These are phyloP conservation scores for Diadromus collaris DNA, from an alignment of 2,888 invertebrate genomes.

Conservation along the genomic window DNA sequence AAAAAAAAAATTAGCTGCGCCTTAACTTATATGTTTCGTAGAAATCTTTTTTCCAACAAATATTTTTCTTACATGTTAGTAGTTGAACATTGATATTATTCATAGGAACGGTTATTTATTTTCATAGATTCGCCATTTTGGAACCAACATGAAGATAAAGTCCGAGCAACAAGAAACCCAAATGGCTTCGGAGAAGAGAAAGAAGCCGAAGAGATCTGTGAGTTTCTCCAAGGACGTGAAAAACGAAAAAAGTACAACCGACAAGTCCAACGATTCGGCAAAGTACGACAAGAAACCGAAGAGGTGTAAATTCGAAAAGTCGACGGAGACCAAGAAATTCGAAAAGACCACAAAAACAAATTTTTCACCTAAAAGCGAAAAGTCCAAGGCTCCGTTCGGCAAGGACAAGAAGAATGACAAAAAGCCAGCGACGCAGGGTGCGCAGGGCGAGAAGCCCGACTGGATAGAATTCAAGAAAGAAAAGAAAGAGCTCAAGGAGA, in stretches of 20 bases:
- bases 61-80: no score
- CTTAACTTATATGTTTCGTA: no score
- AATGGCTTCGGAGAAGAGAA: conserved; percentile 31
- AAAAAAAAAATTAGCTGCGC: no score
- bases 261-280: not conserved
- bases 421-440: not conserved
- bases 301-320: conserved; percentile 41
- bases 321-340: conserved; percentile 24
- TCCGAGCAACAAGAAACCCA: conserved; percentile 12
- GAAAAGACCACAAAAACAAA: conserved; percentile 5
- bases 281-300: conserved; percentile 37
- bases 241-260: conserved; percentile 19
- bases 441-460: conserved; percentile 81
- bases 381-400: conserved; percentile 15
- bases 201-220: conserved; percentile 54
- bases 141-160: conserved; percentile 55
- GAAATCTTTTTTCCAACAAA: no score
- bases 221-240: conserved; percentile 43
- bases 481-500: conserved; percentile 86
- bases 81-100: not conserved
- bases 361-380: conserved; percentile 1
- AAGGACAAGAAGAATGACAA: conserved; percentile 14
- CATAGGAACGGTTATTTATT: not conserved
- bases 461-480: conserved; percentile 90
- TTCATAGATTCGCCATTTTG: not conserved